A percentile compares a stretch with the other conserved stretches of the same genome.
Conservation (phyloP, 2,888 invertebrate genomes). For the Nebria salina region DNA sequence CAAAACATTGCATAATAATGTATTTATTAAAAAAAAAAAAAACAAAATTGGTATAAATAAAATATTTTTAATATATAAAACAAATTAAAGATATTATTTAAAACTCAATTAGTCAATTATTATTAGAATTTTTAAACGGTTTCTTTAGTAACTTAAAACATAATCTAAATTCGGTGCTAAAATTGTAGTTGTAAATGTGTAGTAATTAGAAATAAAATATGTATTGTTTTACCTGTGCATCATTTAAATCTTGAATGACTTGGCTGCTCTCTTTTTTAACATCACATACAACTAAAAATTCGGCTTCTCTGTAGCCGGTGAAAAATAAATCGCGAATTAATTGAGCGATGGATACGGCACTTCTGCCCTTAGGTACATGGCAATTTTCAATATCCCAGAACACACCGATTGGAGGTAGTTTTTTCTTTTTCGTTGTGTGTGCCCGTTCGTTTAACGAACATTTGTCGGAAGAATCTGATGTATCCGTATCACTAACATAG, state of each 20-base stretch:
- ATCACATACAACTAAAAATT: constrained; percentile 91
- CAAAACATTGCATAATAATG: too few species aligned
- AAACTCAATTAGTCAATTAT: too few species aligned
- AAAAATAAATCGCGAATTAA: constrained; percentile 81
- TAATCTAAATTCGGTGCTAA: too few species aligned
- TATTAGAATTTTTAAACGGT: too few species aligned
- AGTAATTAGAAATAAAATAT: too few species aligned
- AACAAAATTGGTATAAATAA: too few species aligned
- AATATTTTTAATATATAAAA: too few species aligned
- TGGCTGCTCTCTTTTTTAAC: constrained; percentile 80
- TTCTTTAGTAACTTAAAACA: too few species aligned
- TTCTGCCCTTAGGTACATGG: constrained; percentile 83
- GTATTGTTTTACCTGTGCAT: constrained; percentile 74
- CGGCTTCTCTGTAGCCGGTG: constrained; percentile 79
- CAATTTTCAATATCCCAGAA: constrained; percentile 97
- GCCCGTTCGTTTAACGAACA: constrained; percentile 45
- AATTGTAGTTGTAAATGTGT: too few species aligned
- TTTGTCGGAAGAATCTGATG: constrained; percentile 43
- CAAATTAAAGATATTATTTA: too few species aligned
- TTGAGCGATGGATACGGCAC: constrained; percentile 80
- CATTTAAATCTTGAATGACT: constrained; percentile 83
- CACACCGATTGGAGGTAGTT: constrained; percentile 79
- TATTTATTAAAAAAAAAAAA: too few species aligned
- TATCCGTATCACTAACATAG: constrained; percentile 35
- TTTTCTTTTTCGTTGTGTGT: constrained; percentile 52